Percentiles rank a stretch among this genome's conserved stretches.
These are phyloP conservation scores for Telmatherina bonti DNA, from an alignment of 2,797 vertebrate species.

Conservation along the genomic window DNA sequence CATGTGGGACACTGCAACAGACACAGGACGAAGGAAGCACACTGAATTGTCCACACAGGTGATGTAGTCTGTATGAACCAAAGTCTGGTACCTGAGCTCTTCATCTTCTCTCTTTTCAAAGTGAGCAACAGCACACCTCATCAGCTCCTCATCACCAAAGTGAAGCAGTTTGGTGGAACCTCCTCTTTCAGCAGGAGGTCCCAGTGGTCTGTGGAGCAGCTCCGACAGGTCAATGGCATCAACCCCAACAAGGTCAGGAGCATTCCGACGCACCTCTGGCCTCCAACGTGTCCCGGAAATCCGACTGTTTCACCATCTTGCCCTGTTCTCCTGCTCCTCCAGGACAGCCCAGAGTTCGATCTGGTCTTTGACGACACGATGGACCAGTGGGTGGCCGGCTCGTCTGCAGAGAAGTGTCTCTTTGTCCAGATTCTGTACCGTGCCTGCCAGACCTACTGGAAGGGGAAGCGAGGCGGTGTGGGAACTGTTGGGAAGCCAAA, in stretches of 20 bases:
- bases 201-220: constrained; percentile 92
- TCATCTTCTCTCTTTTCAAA: constrained; percentile 52
- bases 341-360: constrained; percentile 95
- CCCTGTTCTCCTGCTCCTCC: constrained; percentile 6
- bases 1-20: no score
- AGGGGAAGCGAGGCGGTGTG: constrained; percentile 64
- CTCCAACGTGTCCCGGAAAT: background rate
- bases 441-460: constrained; percentile 90
- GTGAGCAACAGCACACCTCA: constrained; percentile 90
- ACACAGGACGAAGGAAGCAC: no score
- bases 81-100: no score
- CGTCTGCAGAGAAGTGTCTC: constrained; percentile 93
- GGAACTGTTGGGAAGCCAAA: constrained; percentile 14
- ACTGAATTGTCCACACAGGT: no score
- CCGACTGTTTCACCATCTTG: background rate
- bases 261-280: background rate
- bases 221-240: constrained; percentile 92
- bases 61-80: no score
- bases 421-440: constrained; percentile 94
- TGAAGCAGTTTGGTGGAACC: constrained; percentile 91
- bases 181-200: constrained; percentile 87
- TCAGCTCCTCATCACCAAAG: constrained; percentile 92
- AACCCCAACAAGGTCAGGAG: constrained; percentile 90
- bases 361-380: constrained; percentile 90
- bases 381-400: constrained; percentile 93